Evolutionary conservation across 2,113 vertebrate genomes (phyloP).

Genomic region (Andinoacara biseriatus): DNA sequence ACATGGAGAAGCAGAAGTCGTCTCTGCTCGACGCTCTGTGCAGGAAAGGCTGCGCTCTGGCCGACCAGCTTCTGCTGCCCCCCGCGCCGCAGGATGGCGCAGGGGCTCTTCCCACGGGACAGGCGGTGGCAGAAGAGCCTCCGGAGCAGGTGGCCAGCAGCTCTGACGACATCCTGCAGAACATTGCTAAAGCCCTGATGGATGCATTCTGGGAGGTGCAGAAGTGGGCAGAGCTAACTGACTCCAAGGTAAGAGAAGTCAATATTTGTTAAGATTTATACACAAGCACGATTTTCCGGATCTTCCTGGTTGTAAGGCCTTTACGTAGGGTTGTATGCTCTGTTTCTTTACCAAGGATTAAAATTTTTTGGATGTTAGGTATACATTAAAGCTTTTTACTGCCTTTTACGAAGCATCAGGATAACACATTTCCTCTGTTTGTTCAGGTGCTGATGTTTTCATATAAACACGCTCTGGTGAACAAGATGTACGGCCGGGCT

Average conservation of each 20-base stretch:
- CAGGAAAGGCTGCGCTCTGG: slow-evolving; percentile 91
- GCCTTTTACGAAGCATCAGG: background rate
- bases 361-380: background rate
- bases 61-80: slow-evolving; percentile 89
- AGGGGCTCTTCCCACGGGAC: slow-evolving; percentile 55
- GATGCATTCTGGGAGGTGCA: slow-evolving; percentile 95
- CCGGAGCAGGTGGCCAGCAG: slow-evolving; percentile 75
- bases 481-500: slow-evolving; percentile 94
- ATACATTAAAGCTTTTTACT: background rate
- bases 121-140: background rate
- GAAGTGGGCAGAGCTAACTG: slow-evolving; percentile 95
- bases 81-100: slow-evolving; percentile 82
- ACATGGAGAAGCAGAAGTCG: slow-evolving; percentile 97
- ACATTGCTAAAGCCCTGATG: slow-evolving; percentile 78
- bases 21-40: slow-evolving; percentile 94
- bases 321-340: background rate
- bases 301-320: background rate
- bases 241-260: slow-evolving; percentile 86
- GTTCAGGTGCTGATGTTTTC: slow-evolving; percentile 93
- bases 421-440: background rate
- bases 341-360: background rate
- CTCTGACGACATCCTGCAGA: slow-evolving; percentile 85
- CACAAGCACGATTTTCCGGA: background rate
- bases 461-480: slow-evolving; percentile 95
- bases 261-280: background rate